These are phyloP conservation scores for Netelia fuscicornis DNA, from an alignment of 2,888 invertebrate genomes.

Conservation along the genomic window DNA sequence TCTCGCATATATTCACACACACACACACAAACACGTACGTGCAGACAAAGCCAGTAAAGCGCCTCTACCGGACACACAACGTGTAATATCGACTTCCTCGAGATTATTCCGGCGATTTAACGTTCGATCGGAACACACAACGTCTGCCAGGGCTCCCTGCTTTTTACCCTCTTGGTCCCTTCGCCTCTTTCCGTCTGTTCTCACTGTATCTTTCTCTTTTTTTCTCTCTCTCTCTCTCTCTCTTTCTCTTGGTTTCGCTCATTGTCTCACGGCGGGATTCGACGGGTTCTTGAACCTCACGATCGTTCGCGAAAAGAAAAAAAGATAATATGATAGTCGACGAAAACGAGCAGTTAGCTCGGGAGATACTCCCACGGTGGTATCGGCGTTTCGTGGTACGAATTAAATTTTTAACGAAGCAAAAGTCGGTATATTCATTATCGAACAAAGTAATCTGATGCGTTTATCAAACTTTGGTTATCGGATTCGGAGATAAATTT, in stretches of 20 bases:
- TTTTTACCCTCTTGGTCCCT: slow-evolving; percentile 3
- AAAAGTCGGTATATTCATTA: background rate
- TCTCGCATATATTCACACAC: slow-evolving; percentile 55
- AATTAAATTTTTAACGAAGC: slow-evolving; percentile 6
- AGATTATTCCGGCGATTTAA: slow-evolving; percentile 67
- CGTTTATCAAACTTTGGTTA: background rate
- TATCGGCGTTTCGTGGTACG: background rate
- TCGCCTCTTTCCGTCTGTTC: background rate
- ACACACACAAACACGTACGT: background rate
- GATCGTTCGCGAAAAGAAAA: slow-evolving; percentile 7
- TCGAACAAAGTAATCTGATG: background rate
- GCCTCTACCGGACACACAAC: slow-evolving; percentile 59
- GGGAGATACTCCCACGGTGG: background rate
- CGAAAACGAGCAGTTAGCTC: slow-evolving; percentile 12
- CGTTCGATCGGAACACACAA: slow-evolving; percentile 63
- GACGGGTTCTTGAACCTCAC: slow-evolving; percentile 47
- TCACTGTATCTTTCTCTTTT: background rate
- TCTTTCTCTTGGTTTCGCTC: slow-evolving; percentile 34
- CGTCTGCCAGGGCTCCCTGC: slow-evolving; percentile 47
- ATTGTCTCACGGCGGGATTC: slow-evolving; percentile 59
- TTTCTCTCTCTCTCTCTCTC: background rate
- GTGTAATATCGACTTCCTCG: slow-evolving; percentile 68
- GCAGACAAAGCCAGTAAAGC: slow-evolving; percentile 15
- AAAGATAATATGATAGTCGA: slow-evolving; percentile 5
- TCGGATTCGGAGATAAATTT: background rate